Conservation (phyloP, 2,888 invertebrate genomes). For the Octodonta nipae region DNA sequence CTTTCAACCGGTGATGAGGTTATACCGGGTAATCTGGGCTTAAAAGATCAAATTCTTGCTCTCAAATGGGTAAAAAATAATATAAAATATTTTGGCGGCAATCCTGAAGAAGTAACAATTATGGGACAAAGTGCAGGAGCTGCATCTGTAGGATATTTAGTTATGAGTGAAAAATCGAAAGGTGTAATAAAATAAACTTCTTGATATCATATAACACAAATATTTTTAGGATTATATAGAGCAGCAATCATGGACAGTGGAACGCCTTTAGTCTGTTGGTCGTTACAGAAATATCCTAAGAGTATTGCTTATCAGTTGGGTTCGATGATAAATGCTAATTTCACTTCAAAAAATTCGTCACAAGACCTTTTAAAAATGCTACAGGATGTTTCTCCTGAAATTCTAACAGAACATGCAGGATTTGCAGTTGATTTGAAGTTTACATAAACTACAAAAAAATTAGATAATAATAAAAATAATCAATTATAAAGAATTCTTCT, state of each 20-base stretch:
- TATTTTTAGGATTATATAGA: not conserved
- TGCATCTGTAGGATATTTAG: conserved; percentile 9
- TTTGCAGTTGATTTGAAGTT: too few species aligned
- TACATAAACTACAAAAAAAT: too few species aligned
- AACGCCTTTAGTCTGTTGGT: not conserved
- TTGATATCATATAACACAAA: not conserved
- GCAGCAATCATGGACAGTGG: not conserved
- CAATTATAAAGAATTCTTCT: too few species aligned
- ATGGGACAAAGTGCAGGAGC: conserved; percentile 42
- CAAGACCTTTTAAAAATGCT: not conserved
- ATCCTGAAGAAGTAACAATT: conserved; percentile 48
- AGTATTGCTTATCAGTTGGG: not conserved
- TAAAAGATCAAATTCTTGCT: conserved; percentile 54
- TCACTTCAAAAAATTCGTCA: not conserved
- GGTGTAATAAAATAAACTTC: not conserved
- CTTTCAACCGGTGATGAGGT: conserved; percentile 43
- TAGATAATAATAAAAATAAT: too few species aligned
- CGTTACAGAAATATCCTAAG: not conserved
- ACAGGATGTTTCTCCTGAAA: not conserved
- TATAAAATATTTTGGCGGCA: conserved; percentile 52
- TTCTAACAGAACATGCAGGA: not conserved
- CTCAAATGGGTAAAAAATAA: conserved; percentile 51
- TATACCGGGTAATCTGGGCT: conserved; percentile 52
- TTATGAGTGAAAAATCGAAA: not conserved
- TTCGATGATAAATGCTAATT: not conserved